Conservation (phyloP, 1,140 invertebrate genomes). For the Drosophila funebris region DNA sequence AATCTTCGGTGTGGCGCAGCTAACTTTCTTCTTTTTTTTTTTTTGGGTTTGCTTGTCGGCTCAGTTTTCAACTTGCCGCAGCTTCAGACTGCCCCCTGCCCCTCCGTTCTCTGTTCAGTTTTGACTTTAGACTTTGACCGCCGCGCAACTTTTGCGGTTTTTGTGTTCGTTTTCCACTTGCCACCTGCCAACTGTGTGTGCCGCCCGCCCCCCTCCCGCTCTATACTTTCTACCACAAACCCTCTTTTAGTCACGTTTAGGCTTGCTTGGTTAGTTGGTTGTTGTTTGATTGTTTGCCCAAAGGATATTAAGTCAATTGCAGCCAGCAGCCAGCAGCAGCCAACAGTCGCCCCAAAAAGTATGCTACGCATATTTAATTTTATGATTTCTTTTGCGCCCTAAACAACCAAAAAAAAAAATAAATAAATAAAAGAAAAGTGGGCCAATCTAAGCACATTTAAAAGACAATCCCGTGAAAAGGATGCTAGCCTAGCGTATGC, state of each 20-base stretch:
- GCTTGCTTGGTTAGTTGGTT: slow-evolving; percentile 36
- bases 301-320: slow-evolving; percentile 77
- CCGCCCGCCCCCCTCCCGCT: background rate
- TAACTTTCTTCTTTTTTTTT: background rate
- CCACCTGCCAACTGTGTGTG: slow-evolving; percentile 1
- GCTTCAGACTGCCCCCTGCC: no score
- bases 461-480: slow-evolving; percentile 21
- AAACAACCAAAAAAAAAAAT: background rate
- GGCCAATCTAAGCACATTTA: slow-evolving; percentile 11
- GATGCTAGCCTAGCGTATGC: background rate
- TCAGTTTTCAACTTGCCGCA: background rate
- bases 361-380: slow-evolving; percentile 74
- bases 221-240: no score
- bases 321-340: slow-evolving; percentile 14
- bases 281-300: slow-evolving; percentile 72
- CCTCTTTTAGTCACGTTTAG: no score
- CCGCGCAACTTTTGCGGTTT: slow-evolving; percentile 37
- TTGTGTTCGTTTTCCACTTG: slow-evolving; percentile 8
- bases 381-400: slow-evolving; percentile 48
- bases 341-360: slow-evolving; percentile 18
- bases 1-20: no score
- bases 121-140: slow-evolving; percentile 13
- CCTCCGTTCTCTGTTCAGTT: background rate
- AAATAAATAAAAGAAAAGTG: background rate
- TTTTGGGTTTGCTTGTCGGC: background rate